phyloP scores from a whole-genome alignment of 2,888 invertebrate genomes.

The Apotomis capreana region DNA sequence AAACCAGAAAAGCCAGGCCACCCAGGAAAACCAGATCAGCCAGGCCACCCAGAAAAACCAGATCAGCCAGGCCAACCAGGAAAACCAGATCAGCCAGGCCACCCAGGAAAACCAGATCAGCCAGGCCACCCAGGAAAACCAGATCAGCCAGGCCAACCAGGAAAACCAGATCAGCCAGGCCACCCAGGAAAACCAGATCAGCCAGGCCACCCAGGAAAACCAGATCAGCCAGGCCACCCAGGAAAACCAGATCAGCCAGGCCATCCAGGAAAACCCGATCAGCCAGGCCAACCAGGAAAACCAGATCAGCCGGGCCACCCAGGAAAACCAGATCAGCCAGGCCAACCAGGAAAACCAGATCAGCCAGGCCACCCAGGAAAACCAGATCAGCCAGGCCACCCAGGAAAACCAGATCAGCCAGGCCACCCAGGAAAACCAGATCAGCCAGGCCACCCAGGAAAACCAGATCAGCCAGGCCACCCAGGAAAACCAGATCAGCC shows the following conservation, averaged over 20 bases:
- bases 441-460: not conserved
- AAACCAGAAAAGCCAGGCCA: not conserved
- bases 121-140: not conserved
- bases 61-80: not conserved
- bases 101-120: slow-evolving; percentile 11
- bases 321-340: not conserved
- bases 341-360: slow-evolving; percentile 10
- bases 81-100: not conserved
- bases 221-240: too few relatives aligned
- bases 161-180: not conserved
- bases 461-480: too few relatives aligned
- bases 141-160: not conserved
- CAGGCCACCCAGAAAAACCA: not conserved
- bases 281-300: not conserved
- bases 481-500: too few relatives aligned
- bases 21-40: too few relatives aligned
- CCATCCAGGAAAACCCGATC: not conserved
- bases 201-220: not conserved
- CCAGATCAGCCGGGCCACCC: not conserved
- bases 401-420: too few relatives aligned
- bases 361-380: too few relatives aligned
- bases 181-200: not conserved
- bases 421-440: not conserved
- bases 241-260: not conserved
- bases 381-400: not conserved